These are phyloP conservation scores for Dendrolimus kikuchii DNA, from an alignment of 1,140 invertebrate species.

Conservation along the genomic window DNA sequence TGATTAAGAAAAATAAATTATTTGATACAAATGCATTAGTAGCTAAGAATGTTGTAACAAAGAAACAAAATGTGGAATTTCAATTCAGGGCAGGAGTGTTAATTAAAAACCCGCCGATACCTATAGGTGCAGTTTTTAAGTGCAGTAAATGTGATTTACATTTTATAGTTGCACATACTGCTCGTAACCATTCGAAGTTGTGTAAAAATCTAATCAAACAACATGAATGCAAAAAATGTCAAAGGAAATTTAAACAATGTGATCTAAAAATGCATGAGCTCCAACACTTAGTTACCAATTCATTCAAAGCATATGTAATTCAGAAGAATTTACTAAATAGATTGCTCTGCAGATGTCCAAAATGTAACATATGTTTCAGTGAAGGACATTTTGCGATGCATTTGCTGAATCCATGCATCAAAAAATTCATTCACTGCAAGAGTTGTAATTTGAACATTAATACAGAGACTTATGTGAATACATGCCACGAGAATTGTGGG, in stretches of 20 bases:
- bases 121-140: constrained; percentile 17
- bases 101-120: constrained; percentile 6
- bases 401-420: background rate
- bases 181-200: background rate
- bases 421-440: background rate
- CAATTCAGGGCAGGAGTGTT: background rate
- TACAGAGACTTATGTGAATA: background rate
- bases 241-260: constrained; percentile 7
- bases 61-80: background rate
- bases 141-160: constrained; percentile 16
- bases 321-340: constrained; percentile 10
- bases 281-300: constrained; percentile 12
- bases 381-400: constrained; percentile 12
- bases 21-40: background rate
- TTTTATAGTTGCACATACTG: constrained; percentile 9
- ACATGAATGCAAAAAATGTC: constrained; percentile 10
- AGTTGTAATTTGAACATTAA: constrained; percentile 5
- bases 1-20: too few species aligned
- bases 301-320: constrained; percentile 16
- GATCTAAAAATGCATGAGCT: constrained; percentile 10
- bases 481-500: constrained; percentile 1
- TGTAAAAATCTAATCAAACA: constrained; percentile 1
- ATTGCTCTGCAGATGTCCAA: constrained; percentile 14
- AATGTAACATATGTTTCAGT: constrained; percentile 16
- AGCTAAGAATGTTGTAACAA: background rate